Percentiles rank a stretch among this genome's conserved stretches.
Conservation (phyloP, 2,113 vertebrate genomes). For the Aythya baeri region DNA sequence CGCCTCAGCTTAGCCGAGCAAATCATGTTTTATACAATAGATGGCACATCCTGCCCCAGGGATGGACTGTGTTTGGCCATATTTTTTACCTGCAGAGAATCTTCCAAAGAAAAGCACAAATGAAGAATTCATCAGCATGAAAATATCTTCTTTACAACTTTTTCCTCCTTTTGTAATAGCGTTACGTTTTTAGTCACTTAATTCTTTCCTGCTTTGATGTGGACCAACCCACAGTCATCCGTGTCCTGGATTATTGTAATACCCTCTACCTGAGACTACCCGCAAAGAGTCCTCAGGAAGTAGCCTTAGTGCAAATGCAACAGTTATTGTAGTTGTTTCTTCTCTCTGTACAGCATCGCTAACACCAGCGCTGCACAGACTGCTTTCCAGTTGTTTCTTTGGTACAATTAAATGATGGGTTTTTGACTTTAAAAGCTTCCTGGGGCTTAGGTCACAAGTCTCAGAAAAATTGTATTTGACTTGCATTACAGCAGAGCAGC, state of each 20-base stretch:
- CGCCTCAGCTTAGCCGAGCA: not conserved
- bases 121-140: constrained; percentile 8
- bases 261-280: not conserved
- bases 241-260: not conserved
- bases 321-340: not conserved
- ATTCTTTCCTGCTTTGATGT: not conserved
- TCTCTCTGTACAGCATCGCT: not conserved
- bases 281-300: not conserved
- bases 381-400: constrained; percentile 20
- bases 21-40: not conserved
- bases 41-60: not conserved
- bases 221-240: not conserved
- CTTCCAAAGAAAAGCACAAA: constrained; percentile 22
- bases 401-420: constrained; percentile 6
- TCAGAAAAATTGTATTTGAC: not conserved
- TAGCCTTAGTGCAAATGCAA: not conserved
- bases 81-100: not conserved
- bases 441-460: not conserved
- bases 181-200: not conserved
- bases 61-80: not conserved
- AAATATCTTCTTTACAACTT: not conserved
- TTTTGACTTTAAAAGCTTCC: constrained; percentile 11
- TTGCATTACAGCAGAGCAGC: not conserved
- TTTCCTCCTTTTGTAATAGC: not conserved
- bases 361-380: not conserved